These are phyloP conservation scores for Philopotamus ludificatus DNA, from an alignment of 1,140 invertebrate genomes.

Conservation along the genomic window DNA sequence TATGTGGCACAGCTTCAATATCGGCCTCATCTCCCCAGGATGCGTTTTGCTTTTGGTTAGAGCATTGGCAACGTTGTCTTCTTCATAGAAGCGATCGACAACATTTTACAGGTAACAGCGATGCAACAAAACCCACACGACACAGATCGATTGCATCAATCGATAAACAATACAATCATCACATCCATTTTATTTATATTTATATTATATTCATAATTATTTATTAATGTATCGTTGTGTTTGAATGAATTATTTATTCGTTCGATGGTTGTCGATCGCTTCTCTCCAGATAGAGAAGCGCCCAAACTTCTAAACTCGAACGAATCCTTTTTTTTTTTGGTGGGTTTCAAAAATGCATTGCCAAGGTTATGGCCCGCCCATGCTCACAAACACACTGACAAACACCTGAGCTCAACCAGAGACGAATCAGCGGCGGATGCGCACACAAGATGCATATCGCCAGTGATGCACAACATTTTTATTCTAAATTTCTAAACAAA, in stretches of 20 bases:
- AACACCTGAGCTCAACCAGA: neutral
- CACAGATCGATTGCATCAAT: no score
- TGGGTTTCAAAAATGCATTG: constrained; percentile 24
- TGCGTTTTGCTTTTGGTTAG: neutral
- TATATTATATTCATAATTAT: no score
- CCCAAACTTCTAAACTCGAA: constrained; percentile 8
- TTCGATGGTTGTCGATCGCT: constrained; percentile 6
- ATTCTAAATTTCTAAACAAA: no score
- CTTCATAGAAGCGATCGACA: neutral
- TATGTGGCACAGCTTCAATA: no score
- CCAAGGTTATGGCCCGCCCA: constrained; percentile 22
- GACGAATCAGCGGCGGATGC: neutral
- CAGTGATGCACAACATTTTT: no score
- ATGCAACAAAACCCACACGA: no score
- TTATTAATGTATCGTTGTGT: no score
- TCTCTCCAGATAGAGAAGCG: constrained; percentile 10
- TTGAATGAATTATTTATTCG: no score
- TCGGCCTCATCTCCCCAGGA: no score
- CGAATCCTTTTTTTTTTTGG: constrained; percentile 20
- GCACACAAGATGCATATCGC: neutral
- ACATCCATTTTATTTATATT: no score
- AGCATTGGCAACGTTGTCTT: neutral
- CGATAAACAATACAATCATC: no score
- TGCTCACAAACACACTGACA: neutral
- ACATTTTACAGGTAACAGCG: no score